A percentile compares a stretch with the other conserved stretches of the same genome.
Evolutionary conservation across 2,797 vertebrate genomes (phyloP).

Genomic region (Macrochelys suwanniensis): DNA sequence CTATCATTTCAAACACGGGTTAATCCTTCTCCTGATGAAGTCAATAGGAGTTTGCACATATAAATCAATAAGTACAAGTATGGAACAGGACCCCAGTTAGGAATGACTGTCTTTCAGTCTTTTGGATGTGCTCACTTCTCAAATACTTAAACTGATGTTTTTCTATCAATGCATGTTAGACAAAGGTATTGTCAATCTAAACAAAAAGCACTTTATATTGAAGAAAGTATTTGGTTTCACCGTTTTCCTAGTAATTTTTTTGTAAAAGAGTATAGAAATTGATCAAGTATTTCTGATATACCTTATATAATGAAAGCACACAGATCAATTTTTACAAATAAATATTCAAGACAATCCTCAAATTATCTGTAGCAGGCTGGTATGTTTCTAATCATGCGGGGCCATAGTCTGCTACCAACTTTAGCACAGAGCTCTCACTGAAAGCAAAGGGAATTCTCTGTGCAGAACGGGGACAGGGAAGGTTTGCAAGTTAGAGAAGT

Average conservation of each 20-base stretch:
- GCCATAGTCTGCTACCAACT: neutral
- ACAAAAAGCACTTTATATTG: neutral
- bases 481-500: neutral
- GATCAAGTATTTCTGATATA: neutral
- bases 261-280: neutral
- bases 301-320: neutral
- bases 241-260: neutral
- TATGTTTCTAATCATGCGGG: neutral
- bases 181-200: neutral
- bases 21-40: neutral
- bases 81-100: neutral
- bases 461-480: neutral
- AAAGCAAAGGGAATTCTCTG: neutral
- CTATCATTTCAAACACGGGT: neutral
- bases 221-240: neutral
- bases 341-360: neutral
- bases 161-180: neutral
- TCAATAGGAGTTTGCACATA: accelerated
- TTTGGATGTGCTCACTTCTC: neutral
- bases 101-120: neutral
- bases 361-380: neutral
- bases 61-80: neutral
- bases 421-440: neutral
- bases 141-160: slow-evolving; percentile 8
- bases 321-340: neutral